A percentile compares a stretch with the other conserved stretches of the same genome.
These are phyloP conservation scores for Leptodactylus fallax DNA, from an alignment of 2,797 vertebrate species.

Conservation along the genomic window DNA sequence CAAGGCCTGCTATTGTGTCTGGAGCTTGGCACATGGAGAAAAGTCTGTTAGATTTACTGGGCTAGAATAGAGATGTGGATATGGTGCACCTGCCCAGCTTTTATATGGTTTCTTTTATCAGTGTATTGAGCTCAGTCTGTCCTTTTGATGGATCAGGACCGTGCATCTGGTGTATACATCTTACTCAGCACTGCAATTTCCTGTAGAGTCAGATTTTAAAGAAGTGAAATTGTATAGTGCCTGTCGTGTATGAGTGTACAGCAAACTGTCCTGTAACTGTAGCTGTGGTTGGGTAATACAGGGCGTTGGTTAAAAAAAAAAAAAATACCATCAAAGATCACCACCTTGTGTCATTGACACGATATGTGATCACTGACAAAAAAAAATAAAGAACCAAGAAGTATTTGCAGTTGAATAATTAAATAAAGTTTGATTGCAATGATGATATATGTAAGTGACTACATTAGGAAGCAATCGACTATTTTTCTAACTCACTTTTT, in stretches of 20 bases:
- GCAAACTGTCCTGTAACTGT: neutral
- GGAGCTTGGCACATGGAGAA: neutral
- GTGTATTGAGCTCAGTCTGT: constrained; percentile 13
- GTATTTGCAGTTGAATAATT: too few species aligned
- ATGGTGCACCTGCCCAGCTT: constrained; percentile 9
- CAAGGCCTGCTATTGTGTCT: neutral
- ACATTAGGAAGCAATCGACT: too few species aligned
- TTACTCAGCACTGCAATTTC: constrained; percentile 65
- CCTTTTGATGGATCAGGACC: constrained; percentile 42
- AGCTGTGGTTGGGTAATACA: neutral
- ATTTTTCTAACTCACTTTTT: too few species aligned
- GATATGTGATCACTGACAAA: neutral
- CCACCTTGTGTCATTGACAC: neutral
- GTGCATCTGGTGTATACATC: constrained; percentile 45
- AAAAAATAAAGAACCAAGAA: too few species aligned
- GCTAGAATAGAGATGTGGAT: neutral
- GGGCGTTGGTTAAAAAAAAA: neutral
- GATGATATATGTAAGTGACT: too few species aligned
- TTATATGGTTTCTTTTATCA: neutral
- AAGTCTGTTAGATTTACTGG: neutral
- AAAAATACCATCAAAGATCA: too few species aligned
- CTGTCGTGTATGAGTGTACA: neutral
- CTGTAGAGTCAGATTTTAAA: constrained; percentile 64
- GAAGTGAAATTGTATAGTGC: constrained; percentile 69
- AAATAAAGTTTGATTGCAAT: too few species aligned